Evolutionary conservation across 2,797 vertebrate species (phyloP), one percentile per base, ranked within the genome.

Genomic region (Gallinago solitaria): DNA sequence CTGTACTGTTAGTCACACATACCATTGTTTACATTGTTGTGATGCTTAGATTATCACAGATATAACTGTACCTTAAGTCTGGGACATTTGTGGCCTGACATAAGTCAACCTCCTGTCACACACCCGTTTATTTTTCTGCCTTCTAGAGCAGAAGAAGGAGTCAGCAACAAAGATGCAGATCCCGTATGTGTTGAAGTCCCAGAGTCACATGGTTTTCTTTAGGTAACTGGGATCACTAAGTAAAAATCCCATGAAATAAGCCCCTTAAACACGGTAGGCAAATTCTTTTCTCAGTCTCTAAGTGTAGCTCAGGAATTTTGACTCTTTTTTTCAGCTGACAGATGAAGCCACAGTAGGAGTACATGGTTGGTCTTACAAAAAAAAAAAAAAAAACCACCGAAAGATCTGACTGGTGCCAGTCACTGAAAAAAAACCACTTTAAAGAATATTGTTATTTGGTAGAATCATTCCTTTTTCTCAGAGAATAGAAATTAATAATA

Each of bases 171-270:
- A 65, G 57, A 92, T 68, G 60, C 51, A 93, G 76, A 85, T 83
- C 48, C 64, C 57, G 24, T 69, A 91, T 53, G 39, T 70, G 65
- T 50, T 71, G 50, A 73, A 76, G 57, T 56, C 73, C 65, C 68
- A 86, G 43, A 83, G 41, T 18, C 30, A 64, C 45, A 71, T 12
- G 48, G 19, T 10, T 65, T 92, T 93, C 65, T 91, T 87, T 61
- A 50, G 35, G 32, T 81, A 95, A 60, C 12, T 56, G 15, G 47
- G 20, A 88, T 74, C 19, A 82, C 64, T 60, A 77, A 57, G 27
- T 28, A 53, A 94, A 92, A 92, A 90, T 83, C 7, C 47, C 81
- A 73, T 61, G 51, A 90, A 93, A 93, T 59, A 86, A 91, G 43
- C 9, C n/a, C 20, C 87, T 89, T 85, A 85, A 91, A 87, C 51